Evolutionary conservation across 37 sponge, comb jelly and placozoan genomes (phyloP).

Genomic region (Ephydatia muelleri): DNA sequence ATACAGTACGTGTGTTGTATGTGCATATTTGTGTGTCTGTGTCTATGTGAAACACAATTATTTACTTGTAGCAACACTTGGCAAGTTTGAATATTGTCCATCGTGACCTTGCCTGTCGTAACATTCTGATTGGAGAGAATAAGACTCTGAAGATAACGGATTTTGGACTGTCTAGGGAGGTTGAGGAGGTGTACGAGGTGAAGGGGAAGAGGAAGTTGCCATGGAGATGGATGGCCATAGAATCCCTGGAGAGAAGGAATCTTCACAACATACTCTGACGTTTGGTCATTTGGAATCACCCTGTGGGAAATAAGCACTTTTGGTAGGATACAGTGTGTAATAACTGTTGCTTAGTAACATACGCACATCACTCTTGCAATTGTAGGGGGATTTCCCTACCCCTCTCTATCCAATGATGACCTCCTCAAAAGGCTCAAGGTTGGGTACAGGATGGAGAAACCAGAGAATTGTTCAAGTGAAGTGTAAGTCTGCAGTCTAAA

Average conservation of each 20-base stretch:
- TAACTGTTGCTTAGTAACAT: background rate
- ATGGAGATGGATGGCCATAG: conserved; percentile 72
- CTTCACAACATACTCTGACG: conserved; percentile 59
- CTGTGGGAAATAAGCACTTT: conserved; percentile 42
- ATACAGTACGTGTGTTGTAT: background rate
- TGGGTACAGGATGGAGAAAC: conserved; percentile 83
- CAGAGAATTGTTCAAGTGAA: conserved; percentile 81
- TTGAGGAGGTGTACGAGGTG: conserved; percentile 7
- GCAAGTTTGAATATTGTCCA: conserved; percentile 67
- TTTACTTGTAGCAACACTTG: conserved; percentile 3
- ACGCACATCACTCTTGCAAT: background rate
- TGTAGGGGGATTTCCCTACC: conserved; percentile 79
- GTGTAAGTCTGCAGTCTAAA: conserved; percentile 30
- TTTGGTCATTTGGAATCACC: conserved; percentile 60
- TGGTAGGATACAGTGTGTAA: conserved; percentile 2
- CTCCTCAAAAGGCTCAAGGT: conserved; percentile 43
- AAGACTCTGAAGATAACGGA: background rate
- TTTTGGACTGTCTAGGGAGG: background rate
- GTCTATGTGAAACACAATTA: too few species aligned
- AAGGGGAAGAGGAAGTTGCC: conserved; percentile 31
- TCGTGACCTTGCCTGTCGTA: conserved; percentile 49
- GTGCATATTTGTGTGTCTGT: background rate
- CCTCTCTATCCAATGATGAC: conserved; percentile 56
- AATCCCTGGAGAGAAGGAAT: conserved; percentile 57
- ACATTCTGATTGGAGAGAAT: background rate